phyloP scores from a whole-genome alignment of 2,797 vertebrate species.

The Phylloscopus collybita region DNA sequence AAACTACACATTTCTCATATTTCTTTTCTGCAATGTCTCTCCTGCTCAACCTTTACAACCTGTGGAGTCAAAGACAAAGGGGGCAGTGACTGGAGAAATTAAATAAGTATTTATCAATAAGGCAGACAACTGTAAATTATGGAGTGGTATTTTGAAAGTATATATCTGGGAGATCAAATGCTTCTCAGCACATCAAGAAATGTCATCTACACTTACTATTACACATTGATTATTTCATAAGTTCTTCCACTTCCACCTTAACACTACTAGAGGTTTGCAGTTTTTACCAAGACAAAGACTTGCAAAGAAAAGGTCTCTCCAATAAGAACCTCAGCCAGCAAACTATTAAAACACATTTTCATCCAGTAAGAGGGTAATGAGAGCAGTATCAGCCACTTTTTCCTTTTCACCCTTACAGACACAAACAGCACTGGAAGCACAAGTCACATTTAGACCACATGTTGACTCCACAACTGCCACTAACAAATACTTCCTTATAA shows the following conservation, averaged over 20 bases:
- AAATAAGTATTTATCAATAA: background rate
- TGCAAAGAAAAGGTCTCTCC: background rate
- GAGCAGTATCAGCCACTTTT: constrained; percentile 1
- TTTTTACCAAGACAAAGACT: background rate
- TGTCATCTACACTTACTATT: background rate
- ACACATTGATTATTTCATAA: background rate
- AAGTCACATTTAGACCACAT: constrained; percentile 11
- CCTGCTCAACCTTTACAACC: background rate
- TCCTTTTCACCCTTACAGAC: background rate
- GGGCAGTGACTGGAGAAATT: background rate
- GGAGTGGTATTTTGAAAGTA: background rate
- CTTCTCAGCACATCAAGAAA: background rate
- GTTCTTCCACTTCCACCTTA: background rate
- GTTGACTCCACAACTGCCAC: constrained; percentile 34
- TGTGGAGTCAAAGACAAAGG: background rate
- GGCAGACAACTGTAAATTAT: background rate
- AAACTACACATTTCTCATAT: background rate
- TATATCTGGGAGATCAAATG: background rate
- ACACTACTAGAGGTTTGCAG: background rate
- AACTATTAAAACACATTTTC: background rate
- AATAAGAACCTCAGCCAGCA: background rate
- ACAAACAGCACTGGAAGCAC: constrained; percentile 2
- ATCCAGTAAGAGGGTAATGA: background rate
- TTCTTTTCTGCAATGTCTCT: background rate
- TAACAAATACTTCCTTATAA: constrained; percentile 18